Evolutionary conservation across 1,140 invertebrate genomes (phyloP), one percentile per base, ranked within the genome.

Genomic region (Diabrotica undecimpunctata): DNA sequence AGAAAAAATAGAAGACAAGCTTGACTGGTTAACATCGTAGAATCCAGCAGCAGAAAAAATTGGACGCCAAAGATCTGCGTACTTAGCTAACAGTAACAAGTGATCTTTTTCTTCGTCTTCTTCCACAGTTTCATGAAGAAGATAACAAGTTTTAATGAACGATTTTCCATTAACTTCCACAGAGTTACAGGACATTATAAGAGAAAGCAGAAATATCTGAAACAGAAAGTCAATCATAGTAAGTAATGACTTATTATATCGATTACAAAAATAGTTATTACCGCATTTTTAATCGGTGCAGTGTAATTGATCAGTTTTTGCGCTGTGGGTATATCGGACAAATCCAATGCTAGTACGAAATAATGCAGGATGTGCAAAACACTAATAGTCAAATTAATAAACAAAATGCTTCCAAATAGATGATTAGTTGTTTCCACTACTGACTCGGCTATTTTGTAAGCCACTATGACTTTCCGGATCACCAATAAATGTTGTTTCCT

Each of bases 1-100:
- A 14, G 39, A 46, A 51, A 61, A 61, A 25, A 61, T 61, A 8
- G 59, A 46, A 35, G 14, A 37, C 13, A 61, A 52, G 25, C 39
- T 37, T 8, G 39, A 37, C n/a, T 61, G 59, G 37, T 61, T 61
- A 25, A 61, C 59, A 25, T 61, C 46, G 37, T 61, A 61, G 25
- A 51, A 61, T 6, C 59, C 59, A 39, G 39, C 39, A 10, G 59
- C 59, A 5, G 59, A 51, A 52, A 61, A 51, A 51, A 51, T 51
- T 5, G 59, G 59, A 14, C 41, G n/a, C 59, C 59, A 61, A 13
- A 50, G 8, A 2, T 51, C 10, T 8, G 13, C 41, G 11, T 61
- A 61, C 0, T 25, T 11, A 12, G 41, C 59, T 41, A 61, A 51
- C 35, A 51, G 11, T 8, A 61, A 14, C 11, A 61, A 11, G 6